Percentiles rank a stretch among this genome's conserved stretches.
These are phyloP conservation scores for Psephotus haematonotus DNA, from an alignment of 2,113 vertebrate species.

Conservation along the genomic window DNA sequence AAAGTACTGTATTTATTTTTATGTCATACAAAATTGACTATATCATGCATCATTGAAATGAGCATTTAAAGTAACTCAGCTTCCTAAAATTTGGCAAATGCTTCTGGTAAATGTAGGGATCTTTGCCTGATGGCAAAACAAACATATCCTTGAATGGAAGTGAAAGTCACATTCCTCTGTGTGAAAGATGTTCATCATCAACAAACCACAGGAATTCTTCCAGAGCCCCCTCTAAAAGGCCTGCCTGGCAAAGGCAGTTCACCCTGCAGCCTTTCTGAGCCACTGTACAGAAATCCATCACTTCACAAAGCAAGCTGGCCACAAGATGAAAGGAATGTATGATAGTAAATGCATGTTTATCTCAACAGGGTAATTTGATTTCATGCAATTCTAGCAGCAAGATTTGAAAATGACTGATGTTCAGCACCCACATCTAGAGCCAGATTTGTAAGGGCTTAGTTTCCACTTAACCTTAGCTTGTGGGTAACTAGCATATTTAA, in stretches of 20 bases:
- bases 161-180: not conserved
- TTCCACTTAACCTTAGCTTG: not conserved
- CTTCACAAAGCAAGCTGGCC: not conserved
- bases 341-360: not conserved
- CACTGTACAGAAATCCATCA: not conserved
- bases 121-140: not conserved
- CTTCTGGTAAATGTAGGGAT: not conserved
- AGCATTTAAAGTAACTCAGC: not conserved
- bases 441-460: not conserved
- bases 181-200: not conserved
- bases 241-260: not conserved
- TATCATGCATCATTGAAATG: not conserved
- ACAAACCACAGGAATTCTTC: not conserved
- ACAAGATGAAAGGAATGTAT: not conserved
- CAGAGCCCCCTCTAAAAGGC: not conserved
- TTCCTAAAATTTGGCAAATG: not conserved
- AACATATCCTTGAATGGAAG: not conserved
- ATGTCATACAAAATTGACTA: not conserved
- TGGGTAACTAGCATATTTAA: not conserved
- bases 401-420: not conserved
- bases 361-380: not conserved
- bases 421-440: not conserved
- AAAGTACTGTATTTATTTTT: not conserved
- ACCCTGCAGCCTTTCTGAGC: not conserved
- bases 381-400: not conserved